These are phyloP conservation scores for Polyodon spathula DNA, from an alignment of 2,113 vertebrate genomes.

Conservation along the genomic window DNA sequence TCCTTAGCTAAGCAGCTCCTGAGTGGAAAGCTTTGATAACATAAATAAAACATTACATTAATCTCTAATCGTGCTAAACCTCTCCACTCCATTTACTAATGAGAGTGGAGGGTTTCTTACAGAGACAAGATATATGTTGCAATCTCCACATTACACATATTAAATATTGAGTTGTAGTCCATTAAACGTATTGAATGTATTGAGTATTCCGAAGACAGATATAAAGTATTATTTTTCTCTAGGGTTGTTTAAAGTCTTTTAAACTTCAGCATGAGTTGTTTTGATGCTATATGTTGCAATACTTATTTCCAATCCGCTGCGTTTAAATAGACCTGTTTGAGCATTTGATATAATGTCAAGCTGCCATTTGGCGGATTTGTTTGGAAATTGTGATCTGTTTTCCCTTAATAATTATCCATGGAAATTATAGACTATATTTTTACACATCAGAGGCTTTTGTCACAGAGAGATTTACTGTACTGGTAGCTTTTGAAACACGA, in stretches of 20 bases:
- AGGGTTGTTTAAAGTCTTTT: slow-evolving; percentile 1
- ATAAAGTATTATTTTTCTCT: slow-evolving; percentile 17
- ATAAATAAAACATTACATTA: slow-evolving; percentile 53
- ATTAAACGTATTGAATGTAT: slow-evolving; percentile 66
- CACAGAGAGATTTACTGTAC: too few species aligned
- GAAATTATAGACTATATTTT: too few species aligned
- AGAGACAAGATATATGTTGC: slow-evolving; percentile 59
- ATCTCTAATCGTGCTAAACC: slow-evolving; percentile 51
- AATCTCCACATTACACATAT: slow-evolving; percentile 59
- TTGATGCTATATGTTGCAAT: not conserved
- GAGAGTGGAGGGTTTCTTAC: slow-evolving; percentile 55
- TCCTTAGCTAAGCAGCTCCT: slow-evolving; percentile 55
- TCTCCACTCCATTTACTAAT: slow-evolving; percentile 58
- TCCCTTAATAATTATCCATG: too few species aligned
- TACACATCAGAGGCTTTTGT: too few species aligned
- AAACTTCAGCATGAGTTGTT: not conserved
- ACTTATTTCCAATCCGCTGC: not conserved
- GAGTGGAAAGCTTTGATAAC: slow-evolving; percentile 52
- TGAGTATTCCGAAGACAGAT: slow-evolving; percentile 43
- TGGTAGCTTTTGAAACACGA: too few species aligned
- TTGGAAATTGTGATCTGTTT: too few species aligned
- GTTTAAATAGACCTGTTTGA: not conserved
- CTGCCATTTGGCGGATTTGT: too few species aligned
- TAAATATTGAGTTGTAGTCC: slow-evolving; percentile 57
- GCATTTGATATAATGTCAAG: not conserved